A percentile compares a stretch with the other conserved stretches of the same genome.
Evolutionary conservation across 2,888 invertebrate species (phyloP).

Genomic region (Chrysomela aeneicollis): DNA sequence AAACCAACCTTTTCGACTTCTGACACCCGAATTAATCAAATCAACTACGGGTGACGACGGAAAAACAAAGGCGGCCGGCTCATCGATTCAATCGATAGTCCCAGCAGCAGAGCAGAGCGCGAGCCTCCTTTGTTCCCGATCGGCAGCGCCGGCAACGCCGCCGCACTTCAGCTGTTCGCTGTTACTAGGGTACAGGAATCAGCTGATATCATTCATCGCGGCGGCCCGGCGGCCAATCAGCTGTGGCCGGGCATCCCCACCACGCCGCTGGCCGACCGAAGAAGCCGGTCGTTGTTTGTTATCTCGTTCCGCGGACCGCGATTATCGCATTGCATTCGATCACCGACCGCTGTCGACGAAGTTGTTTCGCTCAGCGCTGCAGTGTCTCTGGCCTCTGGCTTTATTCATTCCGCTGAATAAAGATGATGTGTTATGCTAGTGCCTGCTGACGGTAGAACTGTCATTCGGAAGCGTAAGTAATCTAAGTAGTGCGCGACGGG

Average conservation of each 20-base stretch:
- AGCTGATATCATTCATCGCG: conserved; percentile 47
- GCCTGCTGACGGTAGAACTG: neutral
- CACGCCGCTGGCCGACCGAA: conserved; percentile 25
- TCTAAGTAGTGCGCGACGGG: conserved; percentile 1
- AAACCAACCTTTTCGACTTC: neutral
- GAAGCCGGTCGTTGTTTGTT: conserved; percentile 37
- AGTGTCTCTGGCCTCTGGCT: neutral
- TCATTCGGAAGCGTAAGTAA: conserved; percentile 1
- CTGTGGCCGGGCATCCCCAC: conserved; percentile 32
- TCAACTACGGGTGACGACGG: neutral
- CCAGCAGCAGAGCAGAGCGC: neutral
- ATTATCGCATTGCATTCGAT: conserved; percentile 17
- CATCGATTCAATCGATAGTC: neutral
- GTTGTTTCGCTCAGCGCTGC: neutral
- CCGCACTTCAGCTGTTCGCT: conserved; percentile 38
- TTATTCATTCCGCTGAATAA: neutral
- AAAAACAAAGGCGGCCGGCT: neutral
- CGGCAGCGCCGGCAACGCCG: conserved; percentile 29
- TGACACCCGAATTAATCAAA: neutral
- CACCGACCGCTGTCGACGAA: neutral
- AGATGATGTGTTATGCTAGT: neutral
- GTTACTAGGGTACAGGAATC: conserved; percentile 44
- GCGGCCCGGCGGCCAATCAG: conserved; percentile 42
- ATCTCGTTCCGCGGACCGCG: conserved; percentile 16
- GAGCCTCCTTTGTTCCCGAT: conserved; percentile 30